These are phyloP conservation scores for Novumbra hubbsi DNA, from an alignment of 2,797 vertebrate species.

Conservation along the genomic window DNA sequence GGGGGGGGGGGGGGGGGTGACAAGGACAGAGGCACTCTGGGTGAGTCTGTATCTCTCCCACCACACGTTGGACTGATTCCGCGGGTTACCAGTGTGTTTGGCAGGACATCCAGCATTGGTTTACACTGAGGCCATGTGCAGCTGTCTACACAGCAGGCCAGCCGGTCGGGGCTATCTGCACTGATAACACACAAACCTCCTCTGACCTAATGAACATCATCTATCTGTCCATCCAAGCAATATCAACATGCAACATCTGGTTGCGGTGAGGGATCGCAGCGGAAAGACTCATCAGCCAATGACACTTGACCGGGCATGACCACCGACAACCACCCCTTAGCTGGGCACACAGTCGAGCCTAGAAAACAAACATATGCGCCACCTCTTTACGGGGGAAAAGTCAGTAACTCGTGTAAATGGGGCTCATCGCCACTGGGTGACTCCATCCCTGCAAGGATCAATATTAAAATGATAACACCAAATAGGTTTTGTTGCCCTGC, in stretches of 20 bases:
- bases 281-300: background rate
- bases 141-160: constrained; percentile 70
- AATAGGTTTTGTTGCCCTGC: constrained; percentile 30
- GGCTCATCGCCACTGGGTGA: constrained; percentile 50
- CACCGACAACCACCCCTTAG: no score
- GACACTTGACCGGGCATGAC: no score
- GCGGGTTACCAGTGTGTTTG: constrained; percentile 57
- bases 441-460: constrained; percentile 71
- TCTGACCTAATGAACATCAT: constrained; percentile 6
- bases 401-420: constrained; percentile 74
- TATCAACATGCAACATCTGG: constrained; percentile 37
- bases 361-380: no score
- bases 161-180: constrained; percentile 60
- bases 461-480: constrained; percentile 74
- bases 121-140: constrained; percentile 43
- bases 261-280: background rate
- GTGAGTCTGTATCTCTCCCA: constrained; percentile 25
- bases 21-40: background rate
- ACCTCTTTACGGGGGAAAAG: constrained; percentile 46
- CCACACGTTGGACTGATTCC: constrained; percentile 48
- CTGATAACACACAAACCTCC: constrained; percentile 48
- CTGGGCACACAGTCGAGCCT: no score
- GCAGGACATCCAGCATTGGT: constrained; percentile 71
- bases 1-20: no score
- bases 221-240: constrained; percentile 57